Evolutionary conservation across 2,113 vertebrate genomes (phyloP), one percentile per base, ranked within the genome.

Genomic region (Pachypanchax playfairii): DNA sequence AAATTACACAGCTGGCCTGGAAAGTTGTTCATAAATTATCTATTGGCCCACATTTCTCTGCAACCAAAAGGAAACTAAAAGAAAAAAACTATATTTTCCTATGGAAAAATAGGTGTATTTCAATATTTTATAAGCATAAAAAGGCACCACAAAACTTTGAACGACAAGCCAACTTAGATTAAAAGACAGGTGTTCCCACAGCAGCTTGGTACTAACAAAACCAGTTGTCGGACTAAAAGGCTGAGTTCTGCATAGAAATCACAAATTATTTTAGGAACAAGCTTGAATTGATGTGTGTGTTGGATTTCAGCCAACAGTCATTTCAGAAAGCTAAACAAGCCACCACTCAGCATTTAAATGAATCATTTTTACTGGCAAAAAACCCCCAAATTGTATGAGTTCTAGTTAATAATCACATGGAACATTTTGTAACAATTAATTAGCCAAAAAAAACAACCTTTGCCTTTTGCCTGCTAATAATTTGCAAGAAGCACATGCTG

Each of bases 1-100:
- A 21, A 56, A 26, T 18, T 41, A 38, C 7, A 26, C 3, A 53
- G 20, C 42, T 41, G 12, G 36, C 36, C 36, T 18, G 10, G 36
- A 55, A 55, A 55, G 15, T 26, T 14, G 3, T 36, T 55, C 53
- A 55, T 41, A 56, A 18, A 56, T 42, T 56, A 56, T 56, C 38
- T 41, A 38, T 28, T n/a, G 22, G 35, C 15, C 35, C 11, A 41
- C 17, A 28, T 56, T 56, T 41, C 52, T 28, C 5, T 26, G 17
- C 53, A 25, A 56, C 11, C 6, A 18, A 42, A 28, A 28, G 38
- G 9, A 28, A 39, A 39, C 12, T n/a, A n/a, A n/a, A n/a, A 29
- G 17, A 25, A 38, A 17, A 20, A 31, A 26, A 29, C 17, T 39
- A 3, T 56, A 4, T 13, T 18, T 24, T 24, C 15, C 11, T 7